Evolutionary conservation across 1,140 invertebrate genomes (phyloP).

Genomic region (Caenorhabditis brenneri): DNA sequence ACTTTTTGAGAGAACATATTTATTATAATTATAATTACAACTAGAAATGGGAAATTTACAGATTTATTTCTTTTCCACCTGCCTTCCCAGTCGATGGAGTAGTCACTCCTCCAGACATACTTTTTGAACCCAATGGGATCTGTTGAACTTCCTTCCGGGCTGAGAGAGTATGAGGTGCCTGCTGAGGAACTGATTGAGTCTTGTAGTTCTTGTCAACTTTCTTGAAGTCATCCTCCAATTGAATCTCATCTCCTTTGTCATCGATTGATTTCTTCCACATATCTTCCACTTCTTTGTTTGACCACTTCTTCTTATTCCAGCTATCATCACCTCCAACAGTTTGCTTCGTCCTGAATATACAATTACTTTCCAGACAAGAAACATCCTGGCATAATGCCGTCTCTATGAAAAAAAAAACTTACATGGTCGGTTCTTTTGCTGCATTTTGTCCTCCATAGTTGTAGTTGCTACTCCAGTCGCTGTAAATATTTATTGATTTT

Average conservation of each 20-base stretch:
- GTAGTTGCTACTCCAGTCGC: slow-evolving; percentile 26
- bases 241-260: slow-evolving; percentile 16
- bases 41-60: background rate
- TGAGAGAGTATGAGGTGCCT: background rate
- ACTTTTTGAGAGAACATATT: too few relatives aligned
- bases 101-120: background rate
- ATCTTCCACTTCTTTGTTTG: background rate
- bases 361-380: background rate
- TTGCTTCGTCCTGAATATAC: background rate
- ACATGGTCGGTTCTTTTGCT: background rate
- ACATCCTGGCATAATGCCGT: too few relatives aligned
- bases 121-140: background rate
- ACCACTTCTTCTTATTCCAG: background rate
- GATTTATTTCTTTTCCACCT: background rate
- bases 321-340: background rate
- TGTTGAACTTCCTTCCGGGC: background rate
- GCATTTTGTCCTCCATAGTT: slow-evolving; percentile 5
- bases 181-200: background rate
- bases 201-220: slow-evolving; percentile 25
- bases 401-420: background rate
- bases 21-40: too few relatives aligned
- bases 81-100: background rate
- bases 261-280: slow-evolving; percentile 18
- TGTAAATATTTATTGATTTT: background rate
- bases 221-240: slow-evolving; percentile 30